A percentile compares a stretch with the other conserved stretches of the same genome.
phyloP scores from a whole-genome alignment of 2,888 invertebrate genomes.

The Drosophila ustulata region DNA sequence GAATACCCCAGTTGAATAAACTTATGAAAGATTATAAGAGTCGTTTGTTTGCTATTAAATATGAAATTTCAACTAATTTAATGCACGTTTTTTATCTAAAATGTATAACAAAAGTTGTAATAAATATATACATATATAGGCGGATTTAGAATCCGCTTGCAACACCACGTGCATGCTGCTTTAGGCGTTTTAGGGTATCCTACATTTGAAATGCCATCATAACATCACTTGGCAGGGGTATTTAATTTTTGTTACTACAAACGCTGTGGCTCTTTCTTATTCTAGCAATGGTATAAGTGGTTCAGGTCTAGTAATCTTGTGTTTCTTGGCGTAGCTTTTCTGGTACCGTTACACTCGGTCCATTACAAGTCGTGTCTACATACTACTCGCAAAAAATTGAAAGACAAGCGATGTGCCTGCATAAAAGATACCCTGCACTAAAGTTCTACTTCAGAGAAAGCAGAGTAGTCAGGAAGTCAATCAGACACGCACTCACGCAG shows the following conservation, averaged over 20 bases:
- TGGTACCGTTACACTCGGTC: constrained; percentile 41
- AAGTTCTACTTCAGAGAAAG: not conserved
- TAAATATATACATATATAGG: too few species aligned
- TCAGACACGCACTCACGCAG: not conserved
- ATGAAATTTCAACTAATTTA: not conserved
- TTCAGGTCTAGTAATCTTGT: constrained; percentile 72
- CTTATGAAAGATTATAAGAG: not conserved
- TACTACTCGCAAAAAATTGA: constrained; percentile 24
- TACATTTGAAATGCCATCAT: not conserved
- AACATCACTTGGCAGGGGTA: constrained; percentile 24
- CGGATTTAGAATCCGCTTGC: too few species aligned
- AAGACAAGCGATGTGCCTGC: constrained; percentile 9
- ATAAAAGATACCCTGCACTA: not conserved
- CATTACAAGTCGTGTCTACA: constrained; percentile 34
- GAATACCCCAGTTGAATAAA: not conserved
- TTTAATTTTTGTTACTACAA: constrained; percentile 37
- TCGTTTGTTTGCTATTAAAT: not conserved
- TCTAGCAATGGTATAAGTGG: constrained; percentile 47
- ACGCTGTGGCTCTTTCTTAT: constrained; percentile 34
- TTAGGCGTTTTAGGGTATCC: not conserved
- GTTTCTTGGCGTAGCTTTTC: constrained; percentile 51
- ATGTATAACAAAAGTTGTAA: not conserved
- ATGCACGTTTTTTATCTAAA: not conserved
- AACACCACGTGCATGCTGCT: not conserved
- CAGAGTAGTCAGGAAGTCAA: not conserved